Evolutionary conservation across 2,113 vertebrate species (phyloP).

Genomic region (Prunella himalayana): DNA sequence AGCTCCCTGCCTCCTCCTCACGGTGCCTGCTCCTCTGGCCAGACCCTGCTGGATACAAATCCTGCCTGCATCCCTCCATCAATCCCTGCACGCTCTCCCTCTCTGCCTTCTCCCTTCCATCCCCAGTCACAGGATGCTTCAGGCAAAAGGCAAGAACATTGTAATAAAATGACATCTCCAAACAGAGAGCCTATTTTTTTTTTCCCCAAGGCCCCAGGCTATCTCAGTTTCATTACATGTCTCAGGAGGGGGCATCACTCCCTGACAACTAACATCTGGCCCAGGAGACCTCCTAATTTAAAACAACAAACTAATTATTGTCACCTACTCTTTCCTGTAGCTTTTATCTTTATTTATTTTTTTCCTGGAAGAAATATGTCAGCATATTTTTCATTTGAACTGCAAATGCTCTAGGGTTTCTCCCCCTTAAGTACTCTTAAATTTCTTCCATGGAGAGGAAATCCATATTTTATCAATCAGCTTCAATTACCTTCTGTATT

Average conservation of each 20-base stretch:
- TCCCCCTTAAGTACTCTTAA: constrained; percentile 22
- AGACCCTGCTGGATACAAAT: constrained; percentile 17
- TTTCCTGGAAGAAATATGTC: constrained; percentile 5
- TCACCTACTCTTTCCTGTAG: constrained; percentile 65
- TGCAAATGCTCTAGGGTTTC: not conserved
- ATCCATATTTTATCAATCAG: constrained; percentile 57
- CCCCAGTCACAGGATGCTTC: not conserved
- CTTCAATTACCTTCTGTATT: constrained; percentile 54
- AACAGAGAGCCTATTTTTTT: not conserved
- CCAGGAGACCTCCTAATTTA: constrained; percentile 69
- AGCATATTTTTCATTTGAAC: constrained; percentile 24
- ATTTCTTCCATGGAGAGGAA: constrained; percentile 37
- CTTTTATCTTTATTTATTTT: constrained; percentile 56
- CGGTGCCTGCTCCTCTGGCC: not conserved
- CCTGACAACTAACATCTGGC: constrained; percentile 72
- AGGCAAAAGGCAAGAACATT: not conserved
- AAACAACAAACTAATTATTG: constrained; percentile 72
- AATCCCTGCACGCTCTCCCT: not conserved
- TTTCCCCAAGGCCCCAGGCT: not conserved
- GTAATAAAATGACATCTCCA: not conserved
- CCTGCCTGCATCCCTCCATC: not conserved
- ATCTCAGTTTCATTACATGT: constrained; percentile 65
- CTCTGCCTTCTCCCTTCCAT: not conserved
- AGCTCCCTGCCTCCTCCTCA: not conserved
- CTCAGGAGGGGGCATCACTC: constrained; percentile 66